Evolutionary conservation across 2,113 vertebrate genomes (phyloP).

Genomic region (Microtus montanus): DNA sequence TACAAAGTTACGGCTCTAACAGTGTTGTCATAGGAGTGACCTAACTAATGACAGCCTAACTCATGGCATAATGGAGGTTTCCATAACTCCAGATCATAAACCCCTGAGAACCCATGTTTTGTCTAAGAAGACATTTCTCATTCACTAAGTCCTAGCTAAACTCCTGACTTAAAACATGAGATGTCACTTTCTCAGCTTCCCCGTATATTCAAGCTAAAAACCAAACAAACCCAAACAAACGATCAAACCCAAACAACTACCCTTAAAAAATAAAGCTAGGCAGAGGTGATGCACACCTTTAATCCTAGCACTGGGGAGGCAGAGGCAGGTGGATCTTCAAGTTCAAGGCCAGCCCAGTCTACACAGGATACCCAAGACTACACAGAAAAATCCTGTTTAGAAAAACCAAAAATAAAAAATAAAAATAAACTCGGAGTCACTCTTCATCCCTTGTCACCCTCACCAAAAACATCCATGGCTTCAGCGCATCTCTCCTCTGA

Average conservation of each 20-base stretch:
- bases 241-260: neutral
- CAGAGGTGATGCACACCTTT: neutral
- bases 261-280: neutral
- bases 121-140: neutral
- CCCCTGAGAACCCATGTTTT: neutral
- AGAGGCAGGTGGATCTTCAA: neutral
- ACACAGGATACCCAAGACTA: neutral
- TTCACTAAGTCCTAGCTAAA: neutral
- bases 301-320: neutral
- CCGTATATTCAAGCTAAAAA: neutral
- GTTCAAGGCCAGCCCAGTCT: no score
- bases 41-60: neutral
- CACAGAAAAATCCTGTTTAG: neutral
- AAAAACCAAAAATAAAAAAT: neutral
- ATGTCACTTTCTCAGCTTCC: neutral
- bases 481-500: neutral
- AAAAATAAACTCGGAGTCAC: neutral
- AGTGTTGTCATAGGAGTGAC: neutral
- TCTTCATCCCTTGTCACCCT: neutral
- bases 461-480: neutral
- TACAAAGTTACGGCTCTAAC: neutral
- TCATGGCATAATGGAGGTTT: accelerated
- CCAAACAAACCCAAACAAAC: neutral
- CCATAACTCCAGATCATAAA: neutral
- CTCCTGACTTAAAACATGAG: neutral